Conservation (phyloP, 2,888 invertebrate genomes). For the Drosophila acutilabella region DNA sequence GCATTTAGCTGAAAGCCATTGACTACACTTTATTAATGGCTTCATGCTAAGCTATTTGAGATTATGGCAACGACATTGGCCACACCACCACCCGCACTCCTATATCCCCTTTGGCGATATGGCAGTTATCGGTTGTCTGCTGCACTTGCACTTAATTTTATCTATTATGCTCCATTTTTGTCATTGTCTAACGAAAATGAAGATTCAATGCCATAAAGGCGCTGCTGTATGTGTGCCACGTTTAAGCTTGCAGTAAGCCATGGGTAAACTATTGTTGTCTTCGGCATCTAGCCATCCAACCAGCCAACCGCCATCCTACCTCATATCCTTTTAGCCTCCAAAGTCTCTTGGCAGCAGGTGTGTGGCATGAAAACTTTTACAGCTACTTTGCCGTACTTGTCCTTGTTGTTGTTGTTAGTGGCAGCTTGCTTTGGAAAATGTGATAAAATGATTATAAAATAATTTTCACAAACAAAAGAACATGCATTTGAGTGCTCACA, state of each 20-base stretch:
- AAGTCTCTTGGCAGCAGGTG: conserved; percentile 66
- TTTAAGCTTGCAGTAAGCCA: conserved; percentile 19
- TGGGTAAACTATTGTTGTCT: conserved; percentile 51
- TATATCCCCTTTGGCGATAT: not conserved
- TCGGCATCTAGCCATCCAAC: conserved; percentile 4
- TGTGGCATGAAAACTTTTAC: conserved; percentile 64
- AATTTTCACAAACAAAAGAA: conserved; percentile 75
- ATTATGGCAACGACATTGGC: conserved; percentile 2
- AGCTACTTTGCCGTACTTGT: conserved; percentile 24
- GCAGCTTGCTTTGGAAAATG: conserved; percentile 69
- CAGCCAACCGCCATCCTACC: conserved; percentile 39
- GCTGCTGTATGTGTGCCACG: conserved; percentile 7
- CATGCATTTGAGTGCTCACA: conserved; percentile 52
- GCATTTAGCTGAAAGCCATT: conserved; percentile 60
- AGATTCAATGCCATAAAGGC: conserved; percentile 69
- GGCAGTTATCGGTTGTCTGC: conserved; percentile 49
- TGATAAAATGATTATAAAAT: conserved; percentile 81
- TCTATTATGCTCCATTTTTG: conserved; percentile 77
- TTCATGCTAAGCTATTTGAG: conserved; percentile 50
- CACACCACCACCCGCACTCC: not conserved
- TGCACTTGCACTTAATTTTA: conserved; percentile 80
- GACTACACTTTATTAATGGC: conserved; percentile 72
- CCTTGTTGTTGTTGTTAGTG: conserved; percentile 34
- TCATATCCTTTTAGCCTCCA: conserved; percentile 34
- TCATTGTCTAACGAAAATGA: conserved; percentile 78